phyloP scores from a whole-genome alignment of 2,113 vertebrate genomes.

The Solenodon paradoxus region DNA sequence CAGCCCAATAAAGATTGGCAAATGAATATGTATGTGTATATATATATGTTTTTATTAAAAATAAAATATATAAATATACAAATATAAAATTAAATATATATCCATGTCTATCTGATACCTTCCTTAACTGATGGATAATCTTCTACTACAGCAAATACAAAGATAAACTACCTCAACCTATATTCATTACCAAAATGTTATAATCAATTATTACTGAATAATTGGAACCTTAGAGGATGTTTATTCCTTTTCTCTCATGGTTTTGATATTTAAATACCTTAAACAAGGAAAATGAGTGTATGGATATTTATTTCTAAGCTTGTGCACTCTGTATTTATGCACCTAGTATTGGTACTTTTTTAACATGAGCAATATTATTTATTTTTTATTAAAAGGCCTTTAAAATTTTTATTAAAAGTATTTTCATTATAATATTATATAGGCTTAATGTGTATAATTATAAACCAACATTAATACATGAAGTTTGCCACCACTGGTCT shows the following conservation, averaged over 20 bases:
- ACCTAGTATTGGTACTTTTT: not conserved
- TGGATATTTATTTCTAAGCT: not conserved
- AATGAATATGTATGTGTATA: not conserved
- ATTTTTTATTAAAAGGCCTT: too few species aligned
- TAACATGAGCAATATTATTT: too few species aligned
- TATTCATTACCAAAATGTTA: not conserved
- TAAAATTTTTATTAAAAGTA: too few species aligned
- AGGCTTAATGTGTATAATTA: too few species aligned
- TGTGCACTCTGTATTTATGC: not conserved
- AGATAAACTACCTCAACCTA: not conserved
- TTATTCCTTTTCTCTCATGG: not conserved
- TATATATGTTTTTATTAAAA: not conserved
- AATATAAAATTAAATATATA: not conserved
- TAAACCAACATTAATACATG: too few species aligned
- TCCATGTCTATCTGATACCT: not conserved
- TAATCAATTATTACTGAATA: not conserved
- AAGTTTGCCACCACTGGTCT: too few species aligned
- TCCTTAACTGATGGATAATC: too few species aligned
- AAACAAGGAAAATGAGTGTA: not conserved
- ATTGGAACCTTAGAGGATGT: not conserved
- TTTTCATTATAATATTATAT: too few species aligned
- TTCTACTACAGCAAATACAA: not conserved
- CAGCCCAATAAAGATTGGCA: not conserved
- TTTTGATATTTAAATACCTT: not conserved
- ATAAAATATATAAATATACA: not conserved